Base-by-base conservation (phyloP, 2,888 invertebrate species). In the Epsilonema sp. region DNA sequence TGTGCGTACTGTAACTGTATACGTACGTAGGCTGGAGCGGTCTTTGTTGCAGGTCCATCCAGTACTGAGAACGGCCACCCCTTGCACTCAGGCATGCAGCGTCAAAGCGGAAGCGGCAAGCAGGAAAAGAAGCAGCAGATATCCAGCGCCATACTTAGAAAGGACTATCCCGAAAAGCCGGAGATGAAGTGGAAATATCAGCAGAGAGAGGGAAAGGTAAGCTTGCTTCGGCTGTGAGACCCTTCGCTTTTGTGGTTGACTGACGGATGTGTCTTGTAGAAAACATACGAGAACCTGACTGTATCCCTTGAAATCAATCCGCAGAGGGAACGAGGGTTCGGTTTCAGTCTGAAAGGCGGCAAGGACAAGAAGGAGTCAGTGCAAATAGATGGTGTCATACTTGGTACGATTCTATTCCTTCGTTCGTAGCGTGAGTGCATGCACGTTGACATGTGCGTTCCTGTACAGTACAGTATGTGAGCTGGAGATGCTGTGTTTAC, bases 261-360 rank as follows among this genome's bases (percentile, higher is more conserved):
- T n/a, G n/a, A n/a, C n/a, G n/a, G n/a, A n/a, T n/a, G n/a, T n/a
- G n/a, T n/a, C n/a, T 31, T 31, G 5, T 39, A 39, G 39, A 39
- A 11, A 39, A 39, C 39, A 20, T 5, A 8, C 16, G 39, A 39
- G n/a, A n/a, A 39, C 5, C 39, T 39, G 5, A 20, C 21, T 5
- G n/a, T 39, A 5, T 5, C 8, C n/a, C 5, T 39, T 39, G 16
- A 20, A 11, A 5, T 5, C 8, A 5, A n/a, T 20, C 21, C n/a
- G 5, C n/a, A 11, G n/a, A 11, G 8, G n/a, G 54, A 56, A 13
- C 56, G 56, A 52, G 67, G 67, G 4, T 67, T 68, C 56, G 68
- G 68, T 2, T 66, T 68, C 51, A 58, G 57, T 1, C 54, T 66
- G 22, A 49, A 52, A 1, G 65, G 64, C 21, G 64, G 65, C 26